These are phyloP conservation scores for Polylopha cassiicola DNA, from an alignment of 2,888 invertebrate species.

Conservation along the genomic window DNA sequence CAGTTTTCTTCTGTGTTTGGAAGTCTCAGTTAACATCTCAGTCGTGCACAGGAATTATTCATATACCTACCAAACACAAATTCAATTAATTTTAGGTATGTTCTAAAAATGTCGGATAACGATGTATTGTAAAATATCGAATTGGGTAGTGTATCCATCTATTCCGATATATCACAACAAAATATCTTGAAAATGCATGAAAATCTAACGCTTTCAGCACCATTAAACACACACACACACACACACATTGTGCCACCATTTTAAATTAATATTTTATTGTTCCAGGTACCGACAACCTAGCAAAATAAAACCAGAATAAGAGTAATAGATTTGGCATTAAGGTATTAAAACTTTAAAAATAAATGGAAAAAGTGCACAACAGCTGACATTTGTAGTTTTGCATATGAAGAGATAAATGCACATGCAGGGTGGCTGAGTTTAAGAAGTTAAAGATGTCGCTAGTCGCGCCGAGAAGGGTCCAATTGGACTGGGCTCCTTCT, in stretches of 20 bases:
- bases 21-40: too few relatives aligned
- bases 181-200: too few relatives aligned
- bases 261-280: slow-evolving; percentile 11
- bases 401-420: slow-evolving; percentile 11
- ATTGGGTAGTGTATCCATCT: too few relatives aligned
- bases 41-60: slow-evolving; percentile 1
- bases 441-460: slow-evolving; percentile 54
- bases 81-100: not conserved
- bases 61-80: too few relatives aligned
- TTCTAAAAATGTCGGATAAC: too few relatives aligned
- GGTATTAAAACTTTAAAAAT: slow-evolving; percentile 3
- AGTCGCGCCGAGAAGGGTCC: slow-evolving; percentile 63
- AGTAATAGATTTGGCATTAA: too few relatives aligned
- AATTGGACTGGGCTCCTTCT: slow-evolving; percentile 59
- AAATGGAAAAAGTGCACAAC: slow-evolving; percentile 9
- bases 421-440: slow-evolving; percentile 26
- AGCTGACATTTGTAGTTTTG: slow-evolving; percentile 6
- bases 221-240: too few relatives aligned
- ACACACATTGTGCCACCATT: too few relatives aligned
- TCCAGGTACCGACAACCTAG: slow-evolving; percentile 17
- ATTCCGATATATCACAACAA: too few relatives aligned
- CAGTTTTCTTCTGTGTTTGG: too few relatives aligned
- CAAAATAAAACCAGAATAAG: slow-evolving; percentile 1
- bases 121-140: too few relatives aligned
- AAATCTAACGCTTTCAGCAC: too few relatives aligned